These are phyloP conservation scores for Sphaerophoria taeniata DNA, from an alignment of 2,888 invertebrate species.

Conservation along the genomic window DNA sequence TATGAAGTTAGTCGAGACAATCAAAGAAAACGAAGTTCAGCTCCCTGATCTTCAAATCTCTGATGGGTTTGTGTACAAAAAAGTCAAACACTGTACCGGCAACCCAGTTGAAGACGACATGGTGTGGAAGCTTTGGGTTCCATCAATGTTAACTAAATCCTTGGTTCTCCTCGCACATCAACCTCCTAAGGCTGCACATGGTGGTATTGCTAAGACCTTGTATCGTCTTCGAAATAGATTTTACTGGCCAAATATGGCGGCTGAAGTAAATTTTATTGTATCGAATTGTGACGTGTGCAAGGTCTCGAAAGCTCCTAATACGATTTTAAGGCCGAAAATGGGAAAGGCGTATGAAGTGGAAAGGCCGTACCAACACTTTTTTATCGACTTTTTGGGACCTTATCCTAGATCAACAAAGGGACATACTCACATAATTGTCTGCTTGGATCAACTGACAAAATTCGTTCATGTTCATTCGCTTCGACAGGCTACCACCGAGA, in stretches of 20 bases:
- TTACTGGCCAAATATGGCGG: conserved; percentile 10
- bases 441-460: conserved; percentile 8
- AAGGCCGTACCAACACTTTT: background rate
- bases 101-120: background rate
- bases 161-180: background rate
- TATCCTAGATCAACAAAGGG: background rate
- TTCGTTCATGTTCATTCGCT: background rate
- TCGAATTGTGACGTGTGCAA: background rate
- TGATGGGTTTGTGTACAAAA: background rate
- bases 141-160: background rate
- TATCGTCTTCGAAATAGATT: background rate
- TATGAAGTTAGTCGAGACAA: conserved; percentile 1
- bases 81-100: background rate
- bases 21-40: background rate
- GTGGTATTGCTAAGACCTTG: conserved; percentile 4
- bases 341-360: conserved; percentile 2
- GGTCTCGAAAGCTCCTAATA: background rate
- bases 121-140: background rate
- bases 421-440: background rate
- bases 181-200: background rate
- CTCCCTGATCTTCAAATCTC: background rate
- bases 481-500: background rate
- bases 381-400: background rate
- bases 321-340: background rate
- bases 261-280: background rate